These are phyloP conservation scores for Drosophila sturtevanti DNA, from an alignment of 1,140 invertebrate genomes.

Conservation along the genomic window DNA sequence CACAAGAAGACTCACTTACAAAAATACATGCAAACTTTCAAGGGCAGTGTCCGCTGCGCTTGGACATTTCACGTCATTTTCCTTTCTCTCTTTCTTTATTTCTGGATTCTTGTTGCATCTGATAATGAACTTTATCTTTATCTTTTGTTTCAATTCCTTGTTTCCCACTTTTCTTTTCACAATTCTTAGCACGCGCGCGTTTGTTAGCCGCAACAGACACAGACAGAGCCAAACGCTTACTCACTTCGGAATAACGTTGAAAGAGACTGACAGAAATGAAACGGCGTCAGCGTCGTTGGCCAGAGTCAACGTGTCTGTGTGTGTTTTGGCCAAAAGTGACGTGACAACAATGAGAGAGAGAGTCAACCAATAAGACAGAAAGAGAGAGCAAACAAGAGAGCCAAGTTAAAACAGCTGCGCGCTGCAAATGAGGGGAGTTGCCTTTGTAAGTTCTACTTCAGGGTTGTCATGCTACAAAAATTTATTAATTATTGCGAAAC, in stretches of 20 bases:
- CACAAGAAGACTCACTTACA: conserved; percentile 8
- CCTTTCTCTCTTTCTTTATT: conserved; percentile 23
- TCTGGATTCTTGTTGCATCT: conserved; percentile 38
- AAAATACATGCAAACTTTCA: conserved; percentile 57
- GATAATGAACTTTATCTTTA: conserved; percentile 68
- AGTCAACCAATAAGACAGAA: conserved; percentile 2
- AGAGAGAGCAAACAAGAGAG: conserved; percentile 10
- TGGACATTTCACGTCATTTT: conserved; percentile 60
- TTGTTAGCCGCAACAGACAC: conserved; percentile 36
- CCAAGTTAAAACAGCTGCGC: conserved; percentile 38
- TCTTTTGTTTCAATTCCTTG: conserved; percentile 31
- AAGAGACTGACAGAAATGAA: conserved; percentile 55
- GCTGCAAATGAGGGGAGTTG: conserved; percentile 35
- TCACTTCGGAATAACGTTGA: conserved; percentile 59
- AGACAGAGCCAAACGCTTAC: conserved; percentile 55
- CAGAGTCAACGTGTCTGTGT: conserved; percentile 41
- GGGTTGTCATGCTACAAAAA: conserved; percentile 31
- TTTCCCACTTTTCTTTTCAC: conserved; percentile 22
- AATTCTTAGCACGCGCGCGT: conserved; percentile 53
- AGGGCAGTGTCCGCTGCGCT: conserved; percentile 59
- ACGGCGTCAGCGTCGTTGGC: conserved; percentile 14
- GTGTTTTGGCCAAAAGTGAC: conserved; percentile 71
- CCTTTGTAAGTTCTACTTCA: conserved; percentile 24
- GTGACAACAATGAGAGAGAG: conserved; percentile 43
- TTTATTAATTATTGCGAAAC: not conserved